These are phyloP conservation scores for Lindbergichthys nudifrons DNA, from an alignment of 2,797 vertebrate species.

Conservation along the genomic window DNA sequence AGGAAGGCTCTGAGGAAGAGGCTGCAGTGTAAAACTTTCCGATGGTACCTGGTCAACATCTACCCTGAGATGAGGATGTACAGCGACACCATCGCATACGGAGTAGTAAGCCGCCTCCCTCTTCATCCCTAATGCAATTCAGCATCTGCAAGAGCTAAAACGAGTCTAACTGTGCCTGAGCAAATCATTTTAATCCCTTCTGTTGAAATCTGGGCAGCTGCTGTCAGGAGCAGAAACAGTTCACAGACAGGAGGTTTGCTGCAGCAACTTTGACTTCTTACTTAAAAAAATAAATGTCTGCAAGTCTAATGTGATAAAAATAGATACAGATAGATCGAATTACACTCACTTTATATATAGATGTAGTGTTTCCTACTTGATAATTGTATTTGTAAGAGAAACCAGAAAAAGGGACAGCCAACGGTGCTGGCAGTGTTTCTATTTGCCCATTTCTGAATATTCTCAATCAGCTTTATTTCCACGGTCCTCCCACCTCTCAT, in stretches of 20 bases:
- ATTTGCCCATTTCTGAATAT: constrained; percentile 66
- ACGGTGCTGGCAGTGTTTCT: constrained; percentile 52
- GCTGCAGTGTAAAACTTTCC: constrained; percentile 96
- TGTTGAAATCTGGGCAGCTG: constrained; percentile 45
- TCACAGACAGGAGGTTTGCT: constrained; percentile 43
- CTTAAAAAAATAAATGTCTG: not conserved
- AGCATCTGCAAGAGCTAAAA: constrained; percentile 36
- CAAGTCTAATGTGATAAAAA: not conserved
- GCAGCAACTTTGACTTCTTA: constrained; percentile 18
- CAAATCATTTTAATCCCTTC: constrained; percentile 60
- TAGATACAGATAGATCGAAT: constrained; percentile 23
- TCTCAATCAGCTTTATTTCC: constrained; percentile 68
- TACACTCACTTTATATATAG: constrained; percentile 41
- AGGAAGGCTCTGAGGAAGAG: constrained; percentile 95
- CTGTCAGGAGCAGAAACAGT: constrained; percentile 50
- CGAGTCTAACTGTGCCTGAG: constrained; percentile 33
- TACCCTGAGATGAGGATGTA: constrained; percentile 99
- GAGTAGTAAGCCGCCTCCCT: constrained; percentile 87
- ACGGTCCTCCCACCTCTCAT: constrained; percentile 70
- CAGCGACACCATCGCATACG: constrained; percentile 93
- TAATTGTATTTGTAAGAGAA: constrained; percentile 47
- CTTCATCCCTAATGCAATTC: constrained; percentile 44
- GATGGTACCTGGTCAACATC: constrained; percentile 98
- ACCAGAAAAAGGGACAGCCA: constrained; percentile 46
- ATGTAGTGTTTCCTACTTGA: constrained; percentile 23